phyloP scores from a whole-genome alignment of 1,140 invertebrate genomes.

The Drosophila teissieri region DNA sequence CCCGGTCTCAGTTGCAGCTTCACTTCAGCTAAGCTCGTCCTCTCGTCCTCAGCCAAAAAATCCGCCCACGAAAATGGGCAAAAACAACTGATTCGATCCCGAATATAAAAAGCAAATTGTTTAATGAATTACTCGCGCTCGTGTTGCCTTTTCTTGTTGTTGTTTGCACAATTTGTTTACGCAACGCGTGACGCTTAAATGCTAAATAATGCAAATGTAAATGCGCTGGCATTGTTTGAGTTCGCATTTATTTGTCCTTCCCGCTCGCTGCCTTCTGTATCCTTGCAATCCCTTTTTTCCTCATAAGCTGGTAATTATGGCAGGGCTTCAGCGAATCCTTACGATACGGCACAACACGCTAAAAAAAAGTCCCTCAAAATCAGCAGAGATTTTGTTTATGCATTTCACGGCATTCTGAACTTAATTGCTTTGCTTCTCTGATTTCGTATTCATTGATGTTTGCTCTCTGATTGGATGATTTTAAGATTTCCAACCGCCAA shows the following conservation, averaged over 20 bases:
- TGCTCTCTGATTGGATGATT: not conserved
- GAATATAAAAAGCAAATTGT: constrained; percentile 47
- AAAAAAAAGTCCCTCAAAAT: constrained; percentile 13
- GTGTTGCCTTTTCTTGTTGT: constrained; percentile 52
- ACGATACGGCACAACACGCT: constrained; percentile 5
- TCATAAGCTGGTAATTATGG: constrained; percentile 50
- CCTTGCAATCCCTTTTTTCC: constrained; percentile 58
- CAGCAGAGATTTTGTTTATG: constrained; percentile 20
- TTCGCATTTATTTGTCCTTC: constrained; percentile 54
- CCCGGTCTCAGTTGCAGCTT: constrained; percentile 51
- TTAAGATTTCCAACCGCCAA: not conserved
- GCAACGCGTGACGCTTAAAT: constrained; percentile 82
- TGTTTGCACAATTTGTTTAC: constrained; percentile 81
- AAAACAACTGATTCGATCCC: not conserved
- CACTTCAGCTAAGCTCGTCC: constrained; percentile 35
- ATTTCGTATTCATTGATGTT: not conserved
- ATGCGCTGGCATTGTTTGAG: constrained; percentile 69
- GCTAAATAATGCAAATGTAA: constrained; percentile 82
- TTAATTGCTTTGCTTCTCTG: not conserved
- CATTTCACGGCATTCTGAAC: not conserved
- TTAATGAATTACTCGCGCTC: constrained; percentile 76
- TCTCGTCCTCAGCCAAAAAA: constrained; percentile 12
- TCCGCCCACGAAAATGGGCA: constrained; percentile 8
- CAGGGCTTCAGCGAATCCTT: constrained; percentile 20
- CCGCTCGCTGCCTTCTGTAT: constrained; percentile 33